Evolutionary conservation across 2,888 invertebrate species (phyloP), one percentile per base, ranked within the genome.

Genomic region (Sesia bembeciformis): DNA sequence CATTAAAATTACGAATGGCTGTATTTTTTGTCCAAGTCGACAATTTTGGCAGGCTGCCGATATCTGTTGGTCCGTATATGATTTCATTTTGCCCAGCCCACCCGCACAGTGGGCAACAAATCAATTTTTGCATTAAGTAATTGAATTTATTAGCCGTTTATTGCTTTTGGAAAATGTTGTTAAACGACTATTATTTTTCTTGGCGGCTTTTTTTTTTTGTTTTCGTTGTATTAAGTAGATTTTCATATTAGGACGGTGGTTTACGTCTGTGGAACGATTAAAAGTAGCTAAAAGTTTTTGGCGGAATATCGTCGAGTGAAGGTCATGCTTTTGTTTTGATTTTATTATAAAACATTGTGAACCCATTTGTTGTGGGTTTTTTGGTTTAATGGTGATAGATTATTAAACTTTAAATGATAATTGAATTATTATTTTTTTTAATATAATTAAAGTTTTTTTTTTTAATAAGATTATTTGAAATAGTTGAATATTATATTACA

Each of bases 61-160:
- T 73, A 5, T 67, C 66, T 58, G 63, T 71, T 67, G 63, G 70
- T 63, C 61, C 23, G 46, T 74, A 73, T 78, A 68, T 66, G 76
- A 77, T 84, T 83, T 83, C 79, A 82, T 84, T 81, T 74, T 72
- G 65, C 70, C 77, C 68, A 60, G 62, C 68, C 69, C 67, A 65
- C 72, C 72, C 71, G 66, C 77, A 68, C 65, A 62, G 60, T 63
- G 62, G 58, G 65, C 61, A 60, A 67, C 87, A 86, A 86, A 88
- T 87, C 86, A 85, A 78, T 78, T 84, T 83, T 79, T 82, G 81
- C 82, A 84, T 86, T 83, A 83, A 83, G 79, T 85, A 84, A 87
- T 86, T 86, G 81, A 82, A 86, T 87, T 82, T 84, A 85, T 78
- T 78, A 74, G 68, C 81, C 83, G 84, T 84, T 88, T 84, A 87